These are phyloP conservation scores for Gastracanthus pulcherrimus DNA, from an alignment of 2,888 invertebrate genomes.

Conservation along the genomic window DNA sequence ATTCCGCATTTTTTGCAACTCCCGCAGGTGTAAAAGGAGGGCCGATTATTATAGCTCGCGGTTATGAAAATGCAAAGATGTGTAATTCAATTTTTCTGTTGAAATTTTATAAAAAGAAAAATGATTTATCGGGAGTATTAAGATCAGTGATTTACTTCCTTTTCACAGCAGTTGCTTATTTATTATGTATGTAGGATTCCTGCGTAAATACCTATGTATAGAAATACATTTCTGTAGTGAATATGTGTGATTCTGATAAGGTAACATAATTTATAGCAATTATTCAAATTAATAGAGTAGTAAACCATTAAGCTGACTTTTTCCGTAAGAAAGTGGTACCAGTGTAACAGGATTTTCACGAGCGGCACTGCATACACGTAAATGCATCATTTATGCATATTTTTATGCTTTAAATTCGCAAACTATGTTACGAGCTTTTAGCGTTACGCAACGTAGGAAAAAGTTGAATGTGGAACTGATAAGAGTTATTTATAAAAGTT, in stretches of 20 bases:
- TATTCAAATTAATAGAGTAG: constrained; percentile 35
- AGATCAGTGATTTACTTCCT: not conserved
- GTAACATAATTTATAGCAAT: constrained; percentile 10
- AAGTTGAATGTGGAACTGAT: too few species aligned
- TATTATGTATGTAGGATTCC: too few species aligned
- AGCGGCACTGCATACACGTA: not conserved
- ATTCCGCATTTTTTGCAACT: constrained; percentile 33
- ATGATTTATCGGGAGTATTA: not conserved
- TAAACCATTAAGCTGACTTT: too few species aligned
- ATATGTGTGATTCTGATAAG: not conserved
- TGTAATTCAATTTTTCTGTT: not conserved
- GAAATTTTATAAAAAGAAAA: too few species aligned
- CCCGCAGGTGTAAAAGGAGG: not conserved
- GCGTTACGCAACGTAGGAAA: not conserved
- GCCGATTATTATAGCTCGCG: not conserved
- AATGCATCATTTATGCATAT: not conserved
- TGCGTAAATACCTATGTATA: too few species aligned
- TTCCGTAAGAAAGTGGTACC: not conserved
- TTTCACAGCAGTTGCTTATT: too few species aligned
- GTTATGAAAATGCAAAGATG: not conserved
- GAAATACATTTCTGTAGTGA: not conserved
- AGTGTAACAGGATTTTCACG: constrained; percentile 8
- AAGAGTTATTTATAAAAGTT: too few species aligned
- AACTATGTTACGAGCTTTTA: not conserved
- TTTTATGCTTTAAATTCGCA: not conserved